Base-by-base conservation (phyloP, 1,140 invertebrate genomes). In the Uloborus diversus region DNA sequence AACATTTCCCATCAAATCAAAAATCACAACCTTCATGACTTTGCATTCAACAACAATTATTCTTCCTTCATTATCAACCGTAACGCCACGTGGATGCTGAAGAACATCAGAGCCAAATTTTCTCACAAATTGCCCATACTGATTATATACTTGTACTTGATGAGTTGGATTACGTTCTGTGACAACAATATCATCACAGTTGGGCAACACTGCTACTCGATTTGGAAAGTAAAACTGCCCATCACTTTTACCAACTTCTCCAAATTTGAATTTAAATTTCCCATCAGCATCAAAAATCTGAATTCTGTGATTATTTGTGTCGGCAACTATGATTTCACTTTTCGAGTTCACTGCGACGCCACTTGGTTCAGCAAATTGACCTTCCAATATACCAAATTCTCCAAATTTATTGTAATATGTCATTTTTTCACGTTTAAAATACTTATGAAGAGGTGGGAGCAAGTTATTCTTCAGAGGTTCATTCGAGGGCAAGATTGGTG, bases 11-110 rank as follows among this genome's bases (percentile, higher is more conserved):
- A 93, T 92, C 87, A 97, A 96, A 88, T 99, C 97, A 86, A 99
- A 99, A 81, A 99, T 99, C 57, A 99, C 96, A 7, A 99, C 97
- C 70, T 97, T 92, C 97, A 99, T 99, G 32, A 99, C 95, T 89
- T 99, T 99, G 89, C 97, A 99, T 87, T 99, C 98, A n/a, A 99
- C 97, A 4, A 99, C 97, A 79, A 99, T 95, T 82, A 99, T 98
- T 28, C 96, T 91, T 7, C 97, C 97, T 87, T 98, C 97, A 84
- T 95, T 94, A 87, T 99, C 97, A 5, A 99, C 97, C 2, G 95
- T 97, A 49, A 99, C 93, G 25, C 97, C 97, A 5, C 98, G 91
- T 2, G 98, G 97, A 89, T 99, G 97, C 85, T 99, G 98, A 47
- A 99, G 89, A 65, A 99, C 98, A 84, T 98, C 98, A 9, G 97